Evolutionary conservation across 1,140 invertebrate genomes (phyloP).

Genomic region (Ceratosolen solmsi): DNA sequence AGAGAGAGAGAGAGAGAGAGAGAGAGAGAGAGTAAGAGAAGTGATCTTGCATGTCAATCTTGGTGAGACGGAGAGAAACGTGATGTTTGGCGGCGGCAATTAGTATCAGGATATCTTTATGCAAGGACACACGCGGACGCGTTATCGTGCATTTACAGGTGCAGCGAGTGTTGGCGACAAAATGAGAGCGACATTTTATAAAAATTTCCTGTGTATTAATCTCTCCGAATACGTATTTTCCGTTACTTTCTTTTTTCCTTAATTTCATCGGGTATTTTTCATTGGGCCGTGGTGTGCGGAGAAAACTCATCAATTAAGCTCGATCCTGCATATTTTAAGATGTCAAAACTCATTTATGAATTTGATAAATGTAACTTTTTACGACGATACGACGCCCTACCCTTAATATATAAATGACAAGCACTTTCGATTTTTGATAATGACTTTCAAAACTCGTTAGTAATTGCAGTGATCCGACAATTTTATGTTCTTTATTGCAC

Average conservation of each 20-base stretch:
- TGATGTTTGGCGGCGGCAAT: slow-evolving; percentile 51
- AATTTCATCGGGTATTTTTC: not conserved
- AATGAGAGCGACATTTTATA: slow-evolving; percentile 18
- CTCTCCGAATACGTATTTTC: slow-evolving; percentile 1
- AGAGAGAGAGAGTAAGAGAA: too few relatives aligned
- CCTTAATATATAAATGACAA: slow-evolving; percentile 35
- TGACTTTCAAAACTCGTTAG: slow-evolving; percentile 16
- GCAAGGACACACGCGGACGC: not conserved
- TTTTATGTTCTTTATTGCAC: slow-evolving; percentile 19
- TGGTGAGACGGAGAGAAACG: not conserved
- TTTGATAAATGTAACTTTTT: slow-evolving; percentile 39
- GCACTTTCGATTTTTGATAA: slow-evolving; percentile 48
- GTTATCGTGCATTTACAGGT: not conserved
- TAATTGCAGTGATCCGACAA: slow-evolving; percentile 41
- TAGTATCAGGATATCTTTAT: slow-evolving; percentile 57
- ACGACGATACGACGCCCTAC: not conserved
- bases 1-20: too few relatives aligned
- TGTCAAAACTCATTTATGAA: slow-evolving; percentile 38
- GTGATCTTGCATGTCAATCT: too few relatives aligned
- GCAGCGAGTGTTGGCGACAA: slow-evolving; percentile 3
- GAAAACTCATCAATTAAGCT: slow-evolving; percentile 43
- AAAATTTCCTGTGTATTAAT: slow-evolving; percentile 41
- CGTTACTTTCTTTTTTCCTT: slow-evolving; percentile 4
- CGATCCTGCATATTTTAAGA: slow-evolving; percentile 12
- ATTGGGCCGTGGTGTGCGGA: not conserved